These are phyloP conservation scores for Phymatocera aterrima DNA, from an alignment of 2,888 invertebrate genomes.

Conservation along the genomic window DNA sequence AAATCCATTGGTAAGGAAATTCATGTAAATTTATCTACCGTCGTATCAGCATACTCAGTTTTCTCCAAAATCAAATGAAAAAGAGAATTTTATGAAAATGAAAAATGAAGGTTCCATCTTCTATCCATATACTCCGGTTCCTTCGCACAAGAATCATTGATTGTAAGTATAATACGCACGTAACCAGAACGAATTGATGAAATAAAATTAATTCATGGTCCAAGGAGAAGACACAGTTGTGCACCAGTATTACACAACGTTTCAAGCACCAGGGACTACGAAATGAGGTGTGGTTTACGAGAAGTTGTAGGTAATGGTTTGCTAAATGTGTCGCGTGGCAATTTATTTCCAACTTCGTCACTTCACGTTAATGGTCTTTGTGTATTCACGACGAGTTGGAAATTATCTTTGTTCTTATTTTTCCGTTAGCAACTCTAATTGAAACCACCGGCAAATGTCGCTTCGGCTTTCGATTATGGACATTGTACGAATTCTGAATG, in stretches of 20 bases:
- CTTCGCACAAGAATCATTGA: too few relatives aligned
- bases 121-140: too few relatives aligned
- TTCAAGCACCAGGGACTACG: neutral
- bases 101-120: too few relatives aligned
- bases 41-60: neutral
- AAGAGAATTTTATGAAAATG: neutral
- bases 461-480: neutral
- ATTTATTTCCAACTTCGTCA: neutral
- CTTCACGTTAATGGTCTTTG: neutral
- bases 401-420: neutral
- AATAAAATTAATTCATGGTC: neutral
- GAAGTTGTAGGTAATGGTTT: slow-evolving; percentile 1
- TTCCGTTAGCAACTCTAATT: neutral
- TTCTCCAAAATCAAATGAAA: neutral
- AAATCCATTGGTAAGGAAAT: neutral
- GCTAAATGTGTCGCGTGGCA: slow-evolving; percentile 1
- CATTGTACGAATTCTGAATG: neutral
- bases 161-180: too few relatives aligned
- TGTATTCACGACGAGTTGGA: neutral
- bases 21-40: neutral
- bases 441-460: neutral
- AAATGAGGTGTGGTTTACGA: neutral
- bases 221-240: neutral
- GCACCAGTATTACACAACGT: neutral
- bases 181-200: too few relatives aligned